Conservation (phyloP, 2,113 vertebrate species). For the Lophotis ruficrista region DNA sequence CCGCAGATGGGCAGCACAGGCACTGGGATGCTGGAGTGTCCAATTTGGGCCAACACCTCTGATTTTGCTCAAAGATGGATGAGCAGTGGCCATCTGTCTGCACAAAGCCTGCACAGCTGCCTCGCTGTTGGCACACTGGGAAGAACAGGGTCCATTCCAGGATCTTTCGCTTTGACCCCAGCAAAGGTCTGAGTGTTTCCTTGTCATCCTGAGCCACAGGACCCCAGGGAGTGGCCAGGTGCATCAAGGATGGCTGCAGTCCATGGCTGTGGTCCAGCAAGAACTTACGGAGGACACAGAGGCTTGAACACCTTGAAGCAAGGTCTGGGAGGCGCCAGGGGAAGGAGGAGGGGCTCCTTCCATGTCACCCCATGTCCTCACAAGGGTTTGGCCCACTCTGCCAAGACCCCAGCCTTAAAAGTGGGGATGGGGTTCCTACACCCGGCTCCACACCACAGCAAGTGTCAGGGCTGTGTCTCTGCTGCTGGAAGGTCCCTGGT, state of each 20-base stretch:
- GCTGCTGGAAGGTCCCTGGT: background rate
- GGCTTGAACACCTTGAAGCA: background rate
- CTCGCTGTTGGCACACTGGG: background rate
- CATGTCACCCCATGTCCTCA: background rate
- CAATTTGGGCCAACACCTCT: background rate
- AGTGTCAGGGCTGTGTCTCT: background rate
- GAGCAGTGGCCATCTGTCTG: background rate
- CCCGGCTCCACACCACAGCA: rapidly evolving
- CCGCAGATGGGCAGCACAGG: background rate
- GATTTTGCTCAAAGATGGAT: background rate
- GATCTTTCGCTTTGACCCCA: background rate
- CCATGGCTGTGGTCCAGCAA: background rate
- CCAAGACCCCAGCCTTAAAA: background rate
- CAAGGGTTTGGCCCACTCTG: background rate
- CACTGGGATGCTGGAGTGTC: background rate
- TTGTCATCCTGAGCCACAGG: background rate
- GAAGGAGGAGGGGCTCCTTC: background rate
- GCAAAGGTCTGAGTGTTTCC: background rate
- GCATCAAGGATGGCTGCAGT: rapidly evolving
- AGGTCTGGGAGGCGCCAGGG: background rate
- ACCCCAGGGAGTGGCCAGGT: too few species aligned
- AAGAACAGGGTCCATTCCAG: background rate
- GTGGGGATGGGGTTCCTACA: background rate
- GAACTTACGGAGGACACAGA: background rate
- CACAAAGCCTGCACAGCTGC: background rate